phyloP scores from a whole-genome alignment of 2,888 invertebrate species.

The Chorisops tibialis region DNA sequence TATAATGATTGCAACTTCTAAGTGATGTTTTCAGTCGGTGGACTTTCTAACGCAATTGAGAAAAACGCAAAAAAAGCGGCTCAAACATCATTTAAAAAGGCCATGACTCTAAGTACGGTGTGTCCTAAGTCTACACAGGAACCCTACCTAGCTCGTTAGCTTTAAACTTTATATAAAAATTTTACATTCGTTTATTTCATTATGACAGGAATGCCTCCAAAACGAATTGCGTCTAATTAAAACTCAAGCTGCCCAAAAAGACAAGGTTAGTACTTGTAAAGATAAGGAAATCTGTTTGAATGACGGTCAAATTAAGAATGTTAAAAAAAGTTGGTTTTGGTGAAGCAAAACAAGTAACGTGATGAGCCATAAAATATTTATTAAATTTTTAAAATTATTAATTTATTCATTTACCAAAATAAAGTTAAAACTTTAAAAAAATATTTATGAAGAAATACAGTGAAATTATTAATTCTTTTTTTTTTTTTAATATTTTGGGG shows the following conservation, averaged over 20 bases:
- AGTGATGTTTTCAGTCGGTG: too few relatives aligned
- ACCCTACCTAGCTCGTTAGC: too few relatives aligned
- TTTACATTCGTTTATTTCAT: too few relatives aligned
- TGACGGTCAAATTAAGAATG: background rate
- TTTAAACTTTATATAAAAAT: too few relatives aligned
- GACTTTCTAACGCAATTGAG: too few relatives aligned
- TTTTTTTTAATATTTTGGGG: background rate
- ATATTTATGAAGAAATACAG: background rate
- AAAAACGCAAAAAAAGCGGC: too few relatives aligned
- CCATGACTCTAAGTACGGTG: too few relatives aligned
- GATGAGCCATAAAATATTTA: background rate
- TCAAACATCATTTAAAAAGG: too few relatives aligned
- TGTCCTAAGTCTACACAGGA: too few relatives aligned
- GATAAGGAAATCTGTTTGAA: background rate
- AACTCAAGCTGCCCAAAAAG: conserved; percentile 22
- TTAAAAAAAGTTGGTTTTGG: conserved; percentile 26
- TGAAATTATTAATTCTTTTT: background rate
- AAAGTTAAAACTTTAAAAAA: conserved; percentile 9
- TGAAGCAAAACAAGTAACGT: background rate
- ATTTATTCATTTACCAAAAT: background rate
- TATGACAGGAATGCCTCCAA: conserved; percentile 26
- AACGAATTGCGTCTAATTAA: conserved; percentile 22
- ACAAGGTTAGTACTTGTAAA: conserved; percentile 31
- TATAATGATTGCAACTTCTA: too few relatives aligned
- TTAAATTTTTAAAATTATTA: background rate